phyloP scores from a whole-genome alignment of 1,140 invertebrate genomes.

The Pseudoatta argentina region DNA sequence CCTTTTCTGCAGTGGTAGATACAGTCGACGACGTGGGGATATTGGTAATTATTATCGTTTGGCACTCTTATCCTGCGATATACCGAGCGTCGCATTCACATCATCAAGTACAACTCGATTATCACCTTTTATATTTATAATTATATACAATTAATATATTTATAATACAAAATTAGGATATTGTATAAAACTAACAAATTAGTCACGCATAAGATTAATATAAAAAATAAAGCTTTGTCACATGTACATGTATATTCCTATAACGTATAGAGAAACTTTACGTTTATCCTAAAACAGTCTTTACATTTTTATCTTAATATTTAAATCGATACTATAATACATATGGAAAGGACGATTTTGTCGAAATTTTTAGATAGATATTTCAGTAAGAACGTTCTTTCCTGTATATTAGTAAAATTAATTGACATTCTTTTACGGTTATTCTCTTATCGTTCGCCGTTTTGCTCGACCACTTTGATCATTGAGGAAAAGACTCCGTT shows the following conservation, averaged over 20 bases:
- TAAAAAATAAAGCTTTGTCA: slow-evolving; percentile 41
- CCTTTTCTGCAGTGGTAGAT: slow-evolving; percentile 69
- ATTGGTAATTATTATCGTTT: slow-evolving; percentile 83
- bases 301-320: slow-evolving; percentile 7
- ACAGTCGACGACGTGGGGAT: slow-evolving; percentile 67
- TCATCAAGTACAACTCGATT: background rate
- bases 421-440: slow-evolving; percentile 7
- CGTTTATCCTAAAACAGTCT: slow-evolving; percentile 30
- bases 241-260: background rate
- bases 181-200: slow-evolving; percentile 17
- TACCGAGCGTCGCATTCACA: slow-evolving; percentile 40
- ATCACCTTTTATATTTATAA: slow-evolving; percentile 20
- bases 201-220: slow-evolving; percentile 19
- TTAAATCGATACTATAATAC: background rate
- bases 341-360: too few species aligned
- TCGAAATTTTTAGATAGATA: too few species aligned
- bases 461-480: slow-evolving; percentile 78
- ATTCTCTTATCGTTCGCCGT: background rate
- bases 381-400: too few species aligned
- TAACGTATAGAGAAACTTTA: background rate
- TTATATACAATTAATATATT: slow-evolving; percentile 18
- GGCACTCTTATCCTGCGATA: slow-evolving; percentile 76
- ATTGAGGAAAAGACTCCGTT: slow-evolving; percentile 86
- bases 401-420: background rate
- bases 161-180: slow-evolving; percentile 24